A percentile compares a stretch with the other conserved stretches of the same genome.
phyloP scores from a whole-genome alignment of 2,113 vertebrate species.

The Bufo bufo region DNA sequence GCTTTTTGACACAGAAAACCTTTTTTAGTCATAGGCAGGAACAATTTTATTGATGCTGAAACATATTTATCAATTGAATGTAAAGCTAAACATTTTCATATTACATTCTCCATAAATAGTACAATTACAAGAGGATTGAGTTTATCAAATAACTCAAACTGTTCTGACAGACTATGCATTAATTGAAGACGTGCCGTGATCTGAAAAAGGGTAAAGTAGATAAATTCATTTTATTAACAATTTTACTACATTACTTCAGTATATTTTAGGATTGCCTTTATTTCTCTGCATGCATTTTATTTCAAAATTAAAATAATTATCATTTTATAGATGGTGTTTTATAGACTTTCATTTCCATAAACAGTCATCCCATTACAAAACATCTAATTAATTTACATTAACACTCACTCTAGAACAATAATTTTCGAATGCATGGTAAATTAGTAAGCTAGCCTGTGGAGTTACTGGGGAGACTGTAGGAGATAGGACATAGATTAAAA shows the following conservation, averaged over 20 bases:
- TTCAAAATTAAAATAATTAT: conserved; percentile 58
- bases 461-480: conserved; percentile 35
- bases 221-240: conserved; percentile 68
- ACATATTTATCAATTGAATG: conserved; percentile 59
- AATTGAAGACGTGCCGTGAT: conserved; percentile 66
- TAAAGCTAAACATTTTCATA: conserved; percentile 50
- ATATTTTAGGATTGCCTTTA: conserved; percentile 54
- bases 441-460: conserved; percentile 52
- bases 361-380: conserved; percentile 59
- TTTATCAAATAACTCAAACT: conserved; percentile 64
- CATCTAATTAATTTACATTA: conserved; percentile 58
- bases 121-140: conserved; percentile 56
- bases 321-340: conserved; percentile 53
- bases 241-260: conserved; percentile 56
- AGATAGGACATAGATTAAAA: conserved; percentile 49
- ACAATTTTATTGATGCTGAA: neutral
- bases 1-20: neutral
- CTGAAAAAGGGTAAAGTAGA: conserved; percentile 62
- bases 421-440: conserved; percentile 48
- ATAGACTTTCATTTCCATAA: conserved; percentile 59
- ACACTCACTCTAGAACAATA: conserved; percentile 53
- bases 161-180: conserved; percentile 61
- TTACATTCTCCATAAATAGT: conserved; percentile 59
- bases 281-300: conserved; percentile 48
- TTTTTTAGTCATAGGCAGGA: neutral